Evolutionary conservation across 2,113 vertebrate genomes (phyloP).

Genomic region (Psammodynastes pulverulentus): DNA sequence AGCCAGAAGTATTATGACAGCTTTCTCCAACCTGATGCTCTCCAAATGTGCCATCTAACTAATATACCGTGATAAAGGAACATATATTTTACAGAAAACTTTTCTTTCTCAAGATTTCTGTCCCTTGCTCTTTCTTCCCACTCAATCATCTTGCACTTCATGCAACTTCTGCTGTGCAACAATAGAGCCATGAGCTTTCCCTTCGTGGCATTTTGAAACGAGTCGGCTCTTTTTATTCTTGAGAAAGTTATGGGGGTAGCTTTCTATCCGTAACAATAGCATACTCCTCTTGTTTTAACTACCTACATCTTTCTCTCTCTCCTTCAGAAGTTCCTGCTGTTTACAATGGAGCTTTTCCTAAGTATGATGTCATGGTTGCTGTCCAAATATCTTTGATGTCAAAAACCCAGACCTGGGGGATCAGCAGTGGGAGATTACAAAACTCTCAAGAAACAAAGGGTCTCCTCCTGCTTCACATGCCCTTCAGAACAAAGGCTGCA

Average conservation of each 20-base stretch:
- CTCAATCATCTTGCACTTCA: not conserved
- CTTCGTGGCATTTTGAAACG: not conserved
- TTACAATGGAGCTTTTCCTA: not conserved
- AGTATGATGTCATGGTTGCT: slow-evolving; percentile 4
- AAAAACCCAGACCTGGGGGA: not conserved
- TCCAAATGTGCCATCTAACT: not conserved
- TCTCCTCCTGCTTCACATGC: not conserved
- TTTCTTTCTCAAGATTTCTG: not conserved
- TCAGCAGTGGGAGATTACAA: not conserved
- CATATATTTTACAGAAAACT: not conserved
- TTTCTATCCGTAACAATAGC: not conserved
- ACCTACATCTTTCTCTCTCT: not conserved
- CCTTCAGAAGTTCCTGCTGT: not conserved
- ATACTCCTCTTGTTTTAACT: not conserved
- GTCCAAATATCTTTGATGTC: not conserved
- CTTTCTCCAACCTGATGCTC: not conserved
- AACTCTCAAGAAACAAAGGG: slow-evolving; percentile 2
- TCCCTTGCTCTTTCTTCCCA: not conserved
- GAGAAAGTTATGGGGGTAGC: not conserved
- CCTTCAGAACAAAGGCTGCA: slow-evolving; percentile 9
- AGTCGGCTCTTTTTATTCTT: not conserved
- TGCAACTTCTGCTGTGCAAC: not conserved
- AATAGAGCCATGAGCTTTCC: not conserved
- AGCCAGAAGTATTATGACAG: not conserved
- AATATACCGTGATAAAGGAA: not conserved